These are phyloP conservation scores for Aythya baeri DNA, from an alignment of 2,113 vertebrate genomes.

Conservation along the genomic window DNA sequence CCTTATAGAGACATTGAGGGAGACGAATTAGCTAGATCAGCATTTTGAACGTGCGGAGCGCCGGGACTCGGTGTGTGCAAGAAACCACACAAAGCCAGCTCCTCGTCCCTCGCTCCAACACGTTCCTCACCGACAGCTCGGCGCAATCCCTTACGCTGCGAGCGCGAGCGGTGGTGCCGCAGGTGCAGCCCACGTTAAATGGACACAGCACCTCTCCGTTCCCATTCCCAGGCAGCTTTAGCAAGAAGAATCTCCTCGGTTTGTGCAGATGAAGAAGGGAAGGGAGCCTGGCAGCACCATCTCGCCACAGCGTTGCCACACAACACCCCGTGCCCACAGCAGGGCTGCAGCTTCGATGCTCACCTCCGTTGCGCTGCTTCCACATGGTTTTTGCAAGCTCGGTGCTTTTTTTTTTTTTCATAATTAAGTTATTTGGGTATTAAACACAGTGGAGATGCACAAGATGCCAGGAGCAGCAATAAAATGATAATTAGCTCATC, in stretches of 20 bases:
- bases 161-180: neutral
- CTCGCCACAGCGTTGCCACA: neutral
- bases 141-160: neutral
- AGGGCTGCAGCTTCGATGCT: neutral
- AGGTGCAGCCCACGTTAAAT: constrained; percentile 6
- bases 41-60: constrained; percentile 36
- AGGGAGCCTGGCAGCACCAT: neutral
- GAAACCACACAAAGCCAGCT: constrained; percentile 18
- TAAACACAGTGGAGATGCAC: constrained; percentile 65
- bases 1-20: constrained; percentile 58
- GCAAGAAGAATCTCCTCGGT: neutral
- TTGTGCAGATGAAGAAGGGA: constrained; percentile 27
- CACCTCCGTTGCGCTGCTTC: neutral
- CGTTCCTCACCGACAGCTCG: constrained; percentile 13
- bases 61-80: neutral
- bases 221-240: constrained; percentile 32
- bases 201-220: constrained; percentile 6
- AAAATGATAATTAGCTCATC: constrained; percentile 79
- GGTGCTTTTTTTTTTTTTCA: constrained; percentile 20
- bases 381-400: neutral
- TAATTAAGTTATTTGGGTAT: constrained; percentile 68
- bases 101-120: neutral
- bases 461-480: constrained; percentile 74
- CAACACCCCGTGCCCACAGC: neutral
- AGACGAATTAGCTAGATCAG: constrained; percentile 60